phyloP scores from a whole-genome alignment of 2,113 vertebrate species.

The Neodon shergylaensis region DNA sequence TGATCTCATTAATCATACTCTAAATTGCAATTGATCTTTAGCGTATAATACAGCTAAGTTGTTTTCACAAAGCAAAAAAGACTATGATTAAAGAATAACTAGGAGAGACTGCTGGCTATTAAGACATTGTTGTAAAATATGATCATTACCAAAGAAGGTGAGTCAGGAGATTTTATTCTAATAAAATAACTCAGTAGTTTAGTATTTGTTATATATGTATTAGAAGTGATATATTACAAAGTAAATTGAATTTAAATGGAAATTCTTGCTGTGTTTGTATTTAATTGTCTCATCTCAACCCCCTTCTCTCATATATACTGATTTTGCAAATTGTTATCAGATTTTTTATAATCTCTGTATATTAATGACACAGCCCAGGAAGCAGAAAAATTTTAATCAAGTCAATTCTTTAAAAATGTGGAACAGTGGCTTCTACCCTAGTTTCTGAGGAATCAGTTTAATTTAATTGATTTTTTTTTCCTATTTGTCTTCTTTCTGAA shows the following conservation, averaged over 20 bases:
- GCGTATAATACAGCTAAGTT: not conserved
- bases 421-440: not conserved
- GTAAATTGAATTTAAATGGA: not conserved
- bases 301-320: slow-evolving; percentile 4
- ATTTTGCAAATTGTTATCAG: slow-evolving; percentile 26
- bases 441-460: slow-evolving; percentile 21
- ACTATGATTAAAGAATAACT: not conserved
- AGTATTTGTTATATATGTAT: not conserved
- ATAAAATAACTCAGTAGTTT: not conserved
- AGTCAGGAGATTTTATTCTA: not conserved
- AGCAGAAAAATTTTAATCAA: slow-evolving; percentile 24
- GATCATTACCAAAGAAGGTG: not conserved
- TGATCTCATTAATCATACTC: not conserved
- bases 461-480: not conserved
- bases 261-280: slow-evolving; percentile 12
- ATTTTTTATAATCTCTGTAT: not conserved
- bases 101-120: not conserved
- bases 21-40: not conserved
- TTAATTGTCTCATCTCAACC: not conserved
- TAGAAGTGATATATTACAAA: not conserved
- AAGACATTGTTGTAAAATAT: slow-evolving; percentile 30
- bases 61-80: not conserved
- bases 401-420: not conserved
- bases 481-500: slow-evolving; percentile 5
- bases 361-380: not conserved